phyloP scores from a whole-genome alignment of 2,797 vertebrate species.

The Sebastes steindachneri region DNA sequence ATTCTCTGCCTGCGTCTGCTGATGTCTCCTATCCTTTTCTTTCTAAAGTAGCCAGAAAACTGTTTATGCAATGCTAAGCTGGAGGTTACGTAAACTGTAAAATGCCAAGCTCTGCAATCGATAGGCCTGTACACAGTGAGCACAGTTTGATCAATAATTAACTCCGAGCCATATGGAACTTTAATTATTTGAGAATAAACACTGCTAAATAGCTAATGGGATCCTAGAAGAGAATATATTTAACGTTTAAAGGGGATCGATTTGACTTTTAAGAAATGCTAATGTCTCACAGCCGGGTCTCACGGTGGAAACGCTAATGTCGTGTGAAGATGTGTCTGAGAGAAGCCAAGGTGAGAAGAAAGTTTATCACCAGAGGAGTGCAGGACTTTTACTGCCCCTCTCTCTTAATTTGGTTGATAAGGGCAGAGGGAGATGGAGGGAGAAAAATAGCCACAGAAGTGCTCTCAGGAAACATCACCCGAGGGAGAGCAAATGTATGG shows the following conservation, averaged over 20 bases:
- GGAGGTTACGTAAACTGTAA: conserved; percentile 50
- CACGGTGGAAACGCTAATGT: conserved; percentile 32
- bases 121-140: conserved; percentile 38
- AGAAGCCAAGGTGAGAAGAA: conserved; percentile 49
- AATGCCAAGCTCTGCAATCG: conserved; percentile 66
- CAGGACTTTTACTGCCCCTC: conserved; percentile 47
- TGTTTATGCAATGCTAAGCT: conserved; percentile 55
- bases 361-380: conserved; percentile 44
- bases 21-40: conserved; percentile 6
- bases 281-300: conserved; percentile 35
- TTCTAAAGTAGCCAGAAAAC: conserved; percentile 38
- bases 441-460: conserved; percentile 52
- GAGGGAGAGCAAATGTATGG: conserved; percentile 64
- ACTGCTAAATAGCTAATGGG: conserved; percentile 68
- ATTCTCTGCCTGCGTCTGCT: conserved; percentile 30
- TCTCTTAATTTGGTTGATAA: conserved; percentile 53
- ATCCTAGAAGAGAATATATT: conserved; percentile 63
- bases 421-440: conserved; percentile 39
- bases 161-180: conserved; percentile 61
- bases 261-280: conserved; percentile 62
- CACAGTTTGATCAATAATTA: conserved; percentile 73
- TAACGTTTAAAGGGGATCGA: conserved; percentile 64
- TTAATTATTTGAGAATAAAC: conserved; percentile 75
- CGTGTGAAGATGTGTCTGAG: conserved; percentile 45
- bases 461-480: conserved; percentile 52